phyloP scores from a whole-genome alignment of 2,888 invertebrate species.

The Cerastis leucographa region DNA sequence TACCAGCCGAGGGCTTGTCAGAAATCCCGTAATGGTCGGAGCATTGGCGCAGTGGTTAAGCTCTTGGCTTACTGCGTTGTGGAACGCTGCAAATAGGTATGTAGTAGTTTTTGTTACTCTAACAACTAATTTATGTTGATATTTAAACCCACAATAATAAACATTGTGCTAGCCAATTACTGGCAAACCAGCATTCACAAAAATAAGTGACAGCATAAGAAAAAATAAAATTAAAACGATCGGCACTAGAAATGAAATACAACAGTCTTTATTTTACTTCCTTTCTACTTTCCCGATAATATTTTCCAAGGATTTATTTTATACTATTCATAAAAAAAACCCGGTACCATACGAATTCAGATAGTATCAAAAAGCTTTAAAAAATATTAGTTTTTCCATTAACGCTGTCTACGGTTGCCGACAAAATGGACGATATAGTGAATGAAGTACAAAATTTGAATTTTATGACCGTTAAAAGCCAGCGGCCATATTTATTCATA shows the following conservation, averaged over 20 bases:
- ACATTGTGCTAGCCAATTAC: too few relatives aligned
- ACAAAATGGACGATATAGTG: conserved; percentile 50
- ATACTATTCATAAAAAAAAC: neutral
- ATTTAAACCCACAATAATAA: neutral
- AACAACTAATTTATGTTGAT: neutral
- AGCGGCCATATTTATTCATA: conserved; percentile 59
- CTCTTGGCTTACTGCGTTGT: neutral
- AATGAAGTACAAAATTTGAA: conserved; percentile 52
- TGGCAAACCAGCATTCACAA: too few relatives aligned
- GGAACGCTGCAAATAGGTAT: neutral
- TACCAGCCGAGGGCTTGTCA: neutral
- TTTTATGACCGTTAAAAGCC: conserved; percentile 56
- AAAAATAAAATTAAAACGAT: too few relatives aligned
- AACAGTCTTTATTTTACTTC: neutral
- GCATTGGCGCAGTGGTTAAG: neutral
- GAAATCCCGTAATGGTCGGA: neutral
- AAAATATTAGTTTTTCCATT: conserved; percentile 54
- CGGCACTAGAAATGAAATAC: too few relatives aligned
- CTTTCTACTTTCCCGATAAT: neutral
- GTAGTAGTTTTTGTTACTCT: neutral
- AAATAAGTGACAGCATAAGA: too few relatives aligned
- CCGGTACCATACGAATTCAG: neutral
- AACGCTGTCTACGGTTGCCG: conserved; percentile 29
- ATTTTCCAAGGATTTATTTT: conserved; percentile 1
- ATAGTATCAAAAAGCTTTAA: conserved; percentile 43